Base-by-base conservation (phyloP, 2,888 invertebrate species). In the Eupithecia centaureata region DNA sequence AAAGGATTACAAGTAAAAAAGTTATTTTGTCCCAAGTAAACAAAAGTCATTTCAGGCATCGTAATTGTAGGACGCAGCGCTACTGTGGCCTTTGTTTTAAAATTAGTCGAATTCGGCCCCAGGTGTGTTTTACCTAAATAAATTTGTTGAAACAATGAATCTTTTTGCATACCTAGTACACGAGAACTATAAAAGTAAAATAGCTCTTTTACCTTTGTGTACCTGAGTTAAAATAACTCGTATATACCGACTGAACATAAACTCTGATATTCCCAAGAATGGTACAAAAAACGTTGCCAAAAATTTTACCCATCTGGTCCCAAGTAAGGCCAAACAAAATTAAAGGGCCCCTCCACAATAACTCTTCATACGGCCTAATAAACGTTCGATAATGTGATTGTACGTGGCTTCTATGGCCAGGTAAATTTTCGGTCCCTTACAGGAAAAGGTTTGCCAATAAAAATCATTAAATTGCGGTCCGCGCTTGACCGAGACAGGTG, bases 401-500 rank as follows among this genome's bases (percentile, higher is more conserved):
- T 84, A 82, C 82, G 85, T 79, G 80, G 81, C 79, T 79, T 81
- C 78, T 79, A 81, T 76, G 79, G 79, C 71, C 86, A 86, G 87
- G 87, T 87, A 87, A 86, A 86, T 86, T 86, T 85, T 81, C 83
- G 79, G 84, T 81, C 83, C 88, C 82, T 79, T 77, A 71, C 81
- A 79, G 85, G 84, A 84, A 57, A 86, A 80, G 81, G 82, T 76
- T 82, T 76, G 76, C 82, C 82, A 86, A 88, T 90, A 90, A 90
- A 89, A 88, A 89, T 86, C 87, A 88, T 89, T 87, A 89, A 87
- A 88, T 86, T 86, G 86, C 84, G 83, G 83, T 73, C 65, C 80
- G 70, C 80, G 83, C 73, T 73, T 71, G 84, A 82, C 86, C 86
- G 78, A 72, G 65, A 76, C 80, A 78, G 80, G 78, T 80, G 77